A percentile compares a stretch with the other conserved stretches of the same genome.
These are phyloP conservation scores for Galagoides demidoff DNA, from an alignment of 2,797 vertebrate genomes.

Conservation along the genomic window DNA sequence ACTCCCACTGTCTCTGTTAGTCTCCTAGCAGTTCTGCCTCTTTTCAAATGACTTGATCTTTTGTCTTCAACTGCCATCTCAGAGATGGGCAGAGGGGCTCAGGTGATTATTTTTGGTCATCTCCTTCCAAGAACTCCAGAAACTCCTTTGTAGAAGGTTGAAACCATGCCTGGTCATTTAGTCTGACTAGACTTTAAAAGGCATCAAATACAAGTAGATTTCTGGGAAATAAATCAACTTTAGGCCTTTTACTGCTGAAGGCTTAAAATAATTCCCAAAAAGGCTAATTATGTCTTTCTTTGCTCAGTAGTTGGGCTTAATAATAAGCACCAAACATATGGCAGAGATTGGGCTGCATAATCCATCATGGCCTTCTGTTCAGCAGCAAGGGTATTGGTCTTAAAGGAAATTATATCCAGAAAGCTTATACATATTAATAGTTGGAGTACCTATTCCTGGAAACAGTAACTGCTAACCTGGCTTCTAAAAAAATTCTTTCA, in stretches of 20 bases:
- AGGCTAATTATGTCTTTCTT: constrained; percentile 81
- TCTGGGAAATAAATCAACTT: constrained; percentile 82
- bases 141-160: constrained; percentile 61
- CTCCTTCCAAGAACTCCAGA: constrained; percentile 56
- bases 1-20: background rate
- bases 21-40: background rate
- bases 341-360: constrained; percentile 53
- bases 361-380: constrained; percentile 72
- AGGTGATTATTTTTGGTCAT: background rate
- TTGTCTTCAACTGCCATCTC: constrained; percentile 56
- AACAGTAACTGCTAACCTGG: constrained; percentile 38
- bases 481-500: constrained; percentile 47
- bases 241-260: constrained; percentile 78
- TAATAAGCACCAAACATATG: constrained; percentile 83
- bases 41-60: constrained; percentile 48
- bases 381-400: constrained; percentile 52
- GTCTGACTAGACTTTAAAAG: constrained; percentile 74
- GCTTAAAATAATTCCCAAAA: constrained; percentile 82
- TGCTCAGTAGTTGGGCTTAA: constrained; percentile 82
- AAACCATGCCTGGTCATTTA: constrained; percentile 68
- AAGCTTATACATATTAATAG: constrained; percentile 59
- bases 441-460: background rate
- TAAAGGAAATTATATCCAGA: constrained; percentile 59
- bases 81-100: background rate
- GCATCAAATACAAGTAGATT: constrained; percentile 76